Evolutionary conservation across 2,888 invertebrate genomes (phyloP), one percentile per base, ranked within the genome.

Genomic region (Brenthis hecate): DNA sequence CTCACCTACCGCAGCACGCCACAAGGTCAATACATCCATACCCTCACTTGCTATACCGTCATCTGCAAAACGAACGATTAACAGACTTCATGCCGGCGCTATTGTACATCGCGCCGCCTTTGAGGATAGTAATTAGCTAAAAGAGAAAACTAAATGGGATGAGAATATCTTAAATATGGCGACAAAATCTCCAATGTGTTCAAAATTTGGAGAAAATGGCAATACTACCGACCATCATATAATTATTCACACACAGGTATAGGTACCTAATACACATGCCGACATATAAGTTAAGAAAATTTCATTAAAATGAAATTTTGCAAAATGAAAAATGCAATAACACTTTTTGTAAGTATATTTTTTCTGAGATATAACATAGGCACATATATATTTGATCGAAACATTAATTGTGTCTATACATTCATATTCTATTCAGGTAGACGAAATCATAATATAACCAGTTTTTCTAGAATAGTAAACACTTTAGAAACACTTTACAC

Each of bases 1-100:
- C 96, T 96, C 83, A 96, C 96, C 80, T 96, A 96, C 91, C 94
- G 96, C 82, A 96, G 96, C 93, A 95, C 96, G 79, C 96, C 96
- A 77, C 95, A 95, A 93, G 95, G 94, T 94, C 91, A 91, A 90
- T 92, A 92, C 91, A 91, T 87, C 85, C 86, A 82, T 78, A 81
- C 82, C 86, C 75, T 76, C 77, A 77, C 79, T 72, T 71, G 71
- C 70, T 74, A 76, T 74, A 71, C 66, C 71, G 65, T 70, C 69
- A 72, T 69, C 16, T 36, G 47, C 69, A 66, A 67, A 58, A 53
- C 50, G 47, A 57, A 23, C 48, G 43, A 23, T 63, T 6, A 43
- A 8, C 16, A n/a, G n/a, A 48, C 28, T 11, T 43, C 36, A 48
- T 28, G 48, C 58, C 14, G 58, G 23, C 3, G 58, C 58, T 48